Conservation (phyloP, 2,113 vertebrate genomes). For the Baryphthengus martii region DNA sequence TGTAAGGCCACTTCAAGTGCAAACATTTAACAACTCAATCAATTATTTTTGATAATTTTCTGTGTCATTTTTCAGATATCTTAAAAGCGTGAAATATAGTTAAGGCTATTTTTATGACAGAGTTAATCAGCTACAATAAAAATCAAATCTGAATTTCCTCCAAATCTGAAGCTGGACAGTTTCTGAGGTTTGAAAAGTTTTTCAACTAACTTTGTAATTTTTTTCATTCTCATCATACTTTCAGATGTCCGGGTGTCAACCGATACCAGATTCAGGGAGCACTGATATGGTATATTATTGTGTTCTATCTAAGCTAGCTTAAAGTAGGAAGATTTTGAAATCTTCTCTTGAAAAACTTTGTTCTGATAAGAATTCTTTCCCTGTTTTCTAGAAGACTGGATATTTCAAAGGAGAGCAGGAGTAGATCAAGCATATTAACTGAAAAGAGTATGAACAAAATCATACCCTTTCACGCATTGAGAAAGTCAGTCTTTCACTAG, state of each 20-base stretch:
- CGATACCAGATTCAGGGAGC: neutral
- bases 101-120: neutral
- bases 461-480: no score
- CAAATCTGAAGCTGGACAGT: neutral
- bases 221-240: neutral
- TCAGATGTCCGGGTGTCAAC: neutral
- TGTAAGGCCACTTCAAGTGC: neutral
- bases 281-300: neutral
- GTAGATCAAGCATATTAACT: neutral
- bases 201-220: neutral
- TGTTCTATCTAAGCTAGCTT: neutral
- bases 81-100: neutral
- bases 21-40: neutral
- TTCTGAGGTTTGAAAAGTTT: neutral
- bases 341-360: neutral
- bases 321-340: neutral
- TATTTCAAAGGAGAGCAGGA: neutral
- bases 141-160: neutral
- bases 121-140: neutral
- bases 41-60: neutral
- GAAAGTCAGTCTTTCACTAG: neutral
- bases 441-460: neutral
- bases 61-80: neutral
- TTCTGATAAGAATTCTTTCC: neutral
- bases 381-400: neutral